phyloP scores from a whole-genome alignment of 2,888 invertebrate species.

The Lissocephala sabroskyi region DNA sequence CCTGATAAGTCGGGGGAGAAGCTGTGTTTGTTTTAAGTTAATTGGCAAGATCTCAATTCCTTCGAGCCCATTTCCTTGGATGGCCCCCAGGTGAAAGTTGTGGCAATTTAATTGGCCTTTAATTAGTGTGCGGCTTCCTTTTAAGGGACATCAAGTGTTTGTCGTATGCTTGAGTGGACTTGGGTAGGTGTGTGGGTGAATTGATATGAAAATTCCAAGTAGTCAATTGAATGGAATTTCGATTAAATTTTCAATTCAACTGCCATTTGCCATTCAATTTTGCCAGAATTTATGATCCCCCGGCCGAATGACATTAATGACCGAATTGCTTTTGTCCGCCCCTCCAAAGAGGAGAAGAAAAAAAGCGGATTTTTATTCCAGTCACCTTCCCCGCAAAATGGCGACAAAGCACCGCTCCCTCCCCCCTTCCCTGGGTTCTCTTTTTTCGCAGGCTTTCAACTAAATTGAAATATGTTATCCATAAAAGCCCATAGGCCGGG shows the following conservation, averaged over 20 bases:
- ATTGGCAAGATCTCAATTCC: slow-evolving; percentile 14
- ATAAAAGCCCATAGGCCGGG: background rate
- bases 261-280: background rate
- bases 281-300: background rate
- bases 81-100: background rate
- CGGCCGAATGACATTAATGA: background rate
- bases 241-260: slow-evolving; percentile 19
- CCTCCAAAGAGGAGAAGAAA: too few relatives aligned
- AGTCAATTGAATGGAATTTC: slow-evolving; percentile 20
- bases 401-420: too few relatives aligned
- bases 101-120: slow-evolving; percentile 14
- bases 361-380: too few relatives aligned
- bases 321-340: background rate
- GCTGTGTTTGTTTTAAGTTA: slow-evolving; percentile 17
- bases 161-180: too few relatives aligned
- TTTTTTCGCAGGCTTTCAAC: slow-evolving; percentile 12
- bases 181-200: background rate
- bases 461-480: slow-evolving; percentile 10
- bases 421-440: too few relatives aligned
- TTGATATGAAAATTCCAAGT: slow-evolving; percentile 16
- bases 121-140: slow-evolving; percentile 22
- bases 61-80: too few relatives aligned
- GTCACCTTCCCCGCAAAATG: too few relatives aligned
- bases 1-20: too few relatives aligned
- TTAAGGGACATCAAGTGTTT: too few relatives aligned